These are phyloP conservation scores for Ammodramus savannarum DNA, from an alignment of 2,113 vertebrate genomes.

Conservation along the genomic window DNA sequence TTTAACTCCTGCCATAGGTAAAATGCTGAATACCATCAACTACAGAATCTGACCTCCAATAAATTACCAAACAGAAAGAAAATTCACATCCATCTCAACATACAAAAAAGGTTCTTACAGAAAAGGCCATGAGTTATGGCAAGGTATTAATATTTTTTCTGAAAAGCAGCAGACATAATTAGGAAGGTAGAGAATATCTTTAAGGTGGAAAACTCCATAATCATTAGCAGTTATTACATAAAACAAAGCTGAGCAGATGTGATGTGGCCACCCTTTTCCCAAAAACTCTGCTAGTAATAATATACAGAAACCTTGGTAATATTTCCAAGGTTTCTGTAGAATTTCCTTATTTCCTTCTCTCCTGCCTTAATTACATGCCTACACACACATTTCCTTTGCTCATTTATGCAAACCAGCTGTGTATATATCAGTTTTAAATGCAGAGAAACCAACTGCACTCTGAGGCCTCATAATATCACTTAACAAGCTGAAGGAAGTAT, in stretches of 20 bases:
- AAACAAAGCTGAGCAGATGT: background rate
- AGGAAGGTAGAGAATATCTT: background rate
- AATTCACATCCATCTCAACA: background rate
- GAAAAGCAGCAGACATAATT: background rate
- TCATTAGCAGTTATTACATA: background rate
- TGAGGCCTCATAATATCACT: background rate
- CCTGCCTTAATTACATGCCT: background rate
- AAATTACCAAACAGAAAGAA: background rate
- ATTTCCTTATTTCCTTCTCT: background rate
- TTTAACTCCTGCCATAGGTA: background rate
- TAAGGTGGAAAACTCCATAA: background rate
- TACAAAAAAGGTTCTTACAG: background rate
- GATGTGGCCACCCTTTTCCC: background rate
- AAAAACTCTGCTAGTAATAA: background rate
- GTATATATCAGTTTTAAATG: background rate
- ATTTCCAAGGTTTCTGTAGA: background rate
- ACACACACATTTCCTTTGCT: background rate
- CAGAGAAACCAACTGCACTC: background rate
- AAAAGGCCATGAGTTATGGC: background rate
- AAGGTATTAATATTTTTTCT: background rate
- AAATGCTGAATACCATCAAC: background rate
- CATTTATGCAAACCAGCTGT: background rate
- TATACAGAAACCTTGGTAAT: too few relatives aligned
- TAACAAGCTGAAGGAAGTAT: background rate
- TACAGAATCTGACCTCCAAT: background rate